phyloP scores from a whole-genome alignment of 2,888 invertebrate species.

The Plagodis dolabraria region DNA sequence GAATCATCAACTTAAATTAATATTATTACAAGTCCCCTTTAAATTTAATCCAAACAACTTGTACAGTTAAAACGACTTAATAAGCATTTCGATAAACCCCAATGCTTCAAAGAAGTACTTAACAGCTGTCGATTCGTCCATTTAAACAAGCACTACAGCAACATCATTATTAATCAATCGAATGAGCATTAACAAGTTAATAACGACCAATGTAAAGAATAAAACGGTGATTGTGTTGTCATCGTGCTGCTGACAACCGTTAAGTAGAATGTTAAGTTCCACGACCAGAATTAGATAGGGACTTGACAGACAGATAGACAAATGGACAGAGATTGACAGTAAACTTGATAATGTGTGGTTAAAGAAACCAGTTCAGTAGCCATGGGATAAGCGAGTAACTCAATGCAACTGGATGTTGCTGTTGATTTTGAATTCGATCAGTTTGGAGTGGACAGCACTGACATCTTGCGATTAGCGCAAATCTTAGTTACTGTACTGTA shows the following conservation, averaged over 20 bases:
- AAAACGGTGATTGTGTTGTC: constrained; percentile 36
- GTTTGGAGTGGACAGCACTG: too few relatives aligned
- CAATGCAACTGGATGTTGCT: not conserved
- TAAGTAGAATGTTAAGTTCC: constrained; percentile 49
- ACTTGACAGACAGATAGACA: constrained; percentile 55
- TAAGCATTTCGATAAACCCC: constrained; percentile 10
- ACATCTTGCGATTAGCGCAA: too few relatives aligned
- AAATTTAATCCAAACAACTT: not conserved
- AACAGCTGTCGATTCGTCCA: constrained; percentile 20
- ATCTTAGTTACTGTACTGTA: too few relatives aligned
- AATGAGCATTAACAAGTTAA: constrained; percentile 24
- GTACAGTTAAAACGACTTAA: not conserved
- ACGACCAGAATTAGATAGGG: constrained; percentile 47
- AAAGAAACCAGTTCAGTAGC: constrained; percentile 35
- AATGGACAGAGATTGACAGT: constrained; percentile 55
- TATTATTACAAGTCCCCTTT: not conserved
- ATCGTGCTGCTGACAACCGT: constrained; percentile 32
- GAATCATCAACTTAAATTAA: too few relatives aligned
- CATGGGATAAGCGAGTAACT: constrained; percentile 2
- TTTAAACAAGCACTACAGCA: constrained; percentile 22
- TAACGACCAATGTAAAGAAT: constrained; percentile 26
- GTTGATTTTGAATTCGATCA: too few relatives aligned
- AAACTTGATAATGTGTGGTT: constrained; percentile 40
- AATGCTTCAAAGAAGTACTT: constrained; percentile 1
- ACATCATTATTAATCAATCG: constrained; percentile 28